Evolutionary conservation across 2,888 invertebrate species (phyloP).

Genomic region (Eupithecia pulchellata): DNA sequence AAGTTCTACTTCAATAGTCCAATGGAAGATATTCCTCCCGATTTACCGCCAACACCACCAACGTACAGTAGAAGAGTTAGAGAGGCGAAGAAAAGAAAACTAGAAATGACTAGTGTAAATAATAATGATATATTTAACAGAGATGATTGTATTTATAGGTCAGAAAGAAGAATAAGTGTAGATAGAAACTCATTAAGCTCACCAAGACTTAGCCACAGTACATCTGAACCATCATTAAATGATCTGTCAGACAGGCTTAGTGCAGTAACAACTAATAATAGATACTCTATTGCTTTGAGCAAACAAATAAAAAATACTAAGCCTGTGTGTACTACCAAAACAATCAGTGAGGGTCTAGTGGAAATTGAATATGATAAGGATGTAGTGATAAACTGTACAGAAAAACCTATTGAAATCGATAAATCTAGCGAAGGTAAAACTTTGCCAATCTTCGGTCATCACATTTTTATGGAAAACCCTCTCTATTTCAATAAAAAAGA

Average conservation of each 20-base stretch:
- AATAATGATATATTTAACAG: slow-evolving; percentile 68
- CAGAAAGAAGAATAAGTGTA: slow-evolving; percentile 70
- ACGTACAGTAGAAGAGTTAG: slow-evolving; percentile 79
- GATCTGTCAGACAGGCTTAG: slow-evolving; percentile 73
- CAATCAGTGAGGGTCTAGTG: slow-evolving; percentile 80
- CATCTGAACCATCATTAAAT: slow-evolving; percentile 74
- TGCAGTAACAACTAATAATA: slow-evolving; percentile 61
- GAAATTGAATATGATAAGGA: slow-evolving; percentile 85
- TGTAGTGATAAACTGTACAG: slow-evolving; percentile 74
- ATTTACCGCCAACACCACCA: slow-evolving; percentile 75
- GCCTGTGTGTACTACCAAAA: slow-evolving; percentile 73
- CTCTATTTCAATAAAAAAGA: slow-evolving; percentile 80
- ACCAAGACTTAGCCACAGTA: slow-evolving; percentile 70
- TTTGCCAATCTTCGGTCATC: slow-evolving; percentile 80
- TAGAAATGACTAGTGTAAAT: slow-evolving; percentile 73
- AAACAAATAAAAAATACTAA: slow-evolving; percentile 57
- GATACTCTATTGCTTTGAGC: slow-evolving; percentile 60
- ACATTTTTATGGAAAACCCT: slow-evolving; percentile 79
- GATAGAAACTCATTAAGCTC: slow-evolving; percentile 61
- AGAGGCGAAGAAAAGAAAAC: slow-evolving; percentile 79
- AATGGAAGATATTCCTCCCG: slow-evolving; percentile 69
- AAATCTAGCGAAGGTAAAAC: slow-evolving; percentile 71
- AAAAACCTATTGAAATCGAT: slow-evolving; percentile 65
- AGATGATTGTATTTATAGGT: slow-evolving; percentile 72
- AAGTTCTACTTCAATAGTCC: slow-evolving; percentile 63